phyloP scores from a whole-genome alignment of 2,888 invertebrate species.

The Tanypteryx hageni region DNA sequence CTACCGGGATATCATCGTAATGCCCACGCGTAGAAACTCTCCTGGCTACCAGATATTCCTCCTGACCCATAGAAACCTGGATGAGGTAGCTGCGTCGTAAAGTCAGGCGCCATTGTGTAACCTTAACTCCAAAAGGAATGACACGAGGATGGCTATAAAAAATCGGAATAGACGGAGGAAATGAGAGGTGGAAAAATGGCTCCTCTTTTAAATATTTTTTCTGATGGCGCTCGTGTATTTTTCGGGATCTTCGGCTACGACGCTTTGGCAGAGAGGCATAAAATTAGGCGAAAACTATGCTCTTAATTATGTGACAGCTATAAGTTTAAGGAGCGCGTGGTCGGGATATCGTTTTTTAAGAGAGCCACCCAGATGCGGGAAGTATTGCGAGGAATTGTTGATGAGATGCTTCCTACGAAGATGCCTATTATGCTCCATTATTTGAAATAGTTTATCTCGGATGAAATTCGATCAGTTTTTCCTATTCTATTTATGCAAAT shows the following conservation, averaged over 20 bases:
- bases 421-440: no score
- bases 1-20: neutral
- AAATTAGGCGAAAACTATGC: neutral
- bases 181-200: neutral
- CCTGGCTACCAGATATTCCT: neutral
- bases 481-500: no score
- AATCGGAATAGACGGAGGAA: neutral
- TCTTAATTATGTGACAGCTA: neutral
- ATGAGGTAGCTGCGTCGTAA: neutral
- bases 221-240: neutral
- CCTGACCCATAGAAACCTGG: conserved; percentile 11
- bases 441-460: no score
- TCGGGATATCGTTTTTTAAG: neutral
- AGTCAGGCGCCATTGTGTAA: conserved; percentile 6
- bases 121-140: neutral
- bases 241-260: neutral
- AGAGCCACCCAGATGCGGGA: neutral
- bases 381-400: neutral
- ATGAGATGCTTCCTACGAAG: neutral
- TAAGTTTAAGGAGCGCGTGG: no score
- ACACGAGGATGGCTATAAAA: neutral
- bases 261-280: no score
- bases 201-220: no score
- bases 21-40: neutral
- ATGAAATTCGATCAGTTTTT: no score